Conservation (phyloP, 2,797 vertebrate species). For the Megalops cyprinoides region DNA sequence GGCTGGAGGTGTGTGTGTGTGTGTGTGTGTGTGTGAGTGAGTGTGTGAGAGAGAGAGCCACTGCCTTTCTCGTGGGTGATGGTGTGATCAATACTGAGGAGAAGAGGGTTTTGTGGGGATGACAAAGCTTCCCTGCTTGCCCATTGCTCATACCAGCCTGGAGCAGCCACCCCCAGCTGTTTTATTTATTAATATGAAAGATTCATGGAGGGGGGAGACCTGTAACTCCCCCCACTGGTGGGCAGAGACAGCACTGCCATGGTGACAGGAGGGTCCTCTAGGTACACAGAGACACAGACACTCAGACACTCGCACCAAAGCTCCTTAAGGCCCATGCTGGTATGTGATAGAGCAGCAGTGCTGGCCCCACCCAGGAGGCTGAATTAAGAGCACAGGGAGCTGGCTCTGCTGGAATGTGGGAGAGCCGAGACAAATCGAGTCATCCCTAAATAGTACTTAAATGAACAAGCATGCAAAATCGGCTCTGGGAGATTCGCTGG, state of each 20-base stretch:
- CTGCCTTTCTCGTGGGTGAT: slow-evolving; percentile 38
- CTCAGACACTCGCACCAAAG: neutral
- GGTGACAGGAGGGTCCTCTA: too few relatives aligned
- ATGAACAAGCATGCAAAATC: neutral
- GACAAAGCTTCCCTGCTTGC: slow-evolving; percentile 29
- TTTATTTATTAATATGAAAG: slow-evolving; percentile 22
- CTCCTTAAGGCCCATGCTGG: neutral
- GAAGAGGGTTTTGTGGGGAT: slow-evolving; percentile 45
- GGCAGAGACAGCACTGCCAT: neutral
- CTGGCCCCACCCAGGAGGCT: neutral
- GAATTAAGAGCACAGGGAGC: neutral
- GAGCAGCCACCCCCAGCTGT: neutral
- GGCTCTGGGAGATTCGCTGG: neutral
- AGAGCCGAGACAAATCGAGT: neutral
- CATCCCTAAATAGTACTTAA: neutral
- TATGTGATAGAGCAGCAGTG: neutral
- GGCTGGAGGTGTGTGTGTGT: neutral
- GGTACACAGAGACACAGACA: neutral
- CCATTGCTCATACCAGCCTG: slow-evolving; percentile 2
- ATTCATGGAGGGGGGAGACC: slow-evolving; percentile 7
- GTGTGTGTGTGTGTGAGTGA: slow-evolving; percentile 23
- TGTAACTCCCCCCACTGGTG: neutral
- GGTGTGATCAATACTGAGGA: slow-evolving; percentile 49
- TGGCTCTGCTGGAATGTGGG: slow-evolving; percentile 1
- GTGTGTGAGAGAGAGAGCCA: slow-evolving; percentile 29